phyloP scores from a whole-genome alignment of 2,888 invertebrate genomes.

The Dynastes grantii region DNA sequence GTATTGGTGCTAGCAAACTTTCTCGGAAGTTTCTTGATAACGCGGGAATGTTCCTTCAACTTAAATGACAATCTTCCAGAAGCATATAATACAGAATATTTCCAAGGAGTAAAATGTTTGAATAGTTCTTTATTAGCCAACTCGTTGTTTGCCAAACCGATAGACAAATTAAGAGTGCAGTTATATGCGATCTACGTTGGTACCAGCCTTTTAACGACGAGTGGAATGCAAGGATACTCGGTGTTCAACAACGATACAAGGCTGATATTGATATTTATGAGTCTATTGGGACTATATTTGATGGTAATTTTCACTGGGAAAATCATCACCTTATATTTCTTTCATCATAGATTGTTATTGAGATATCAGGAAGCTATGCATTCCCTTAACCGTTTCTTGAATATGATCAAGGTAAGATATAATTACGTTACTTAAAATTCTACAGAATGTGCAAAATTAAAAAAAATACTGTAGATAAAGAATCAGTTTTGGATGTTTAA shows the following conservation, averaged over 20 bases:
- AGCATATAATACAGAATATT: background rate
- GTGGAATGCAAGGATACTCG: slow-evolving; percentile 50
- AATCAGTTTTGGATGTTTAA: too few species aligned
- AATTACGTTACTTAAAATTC: too few species aligned
- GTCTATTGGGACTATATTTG: slow-evolving; percentile 32
- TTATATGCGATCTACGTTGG: slow-evolving; percentile 47
- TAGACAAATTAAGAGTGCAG: slow-evolving; percentile 36
- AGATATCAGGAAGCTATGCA: slow-evolving; percentile 48
- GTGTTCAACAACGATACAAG: slow-evolving; percentile 13
- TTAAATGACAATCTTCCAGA: background rate
- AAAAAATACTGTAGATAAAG: too few species aligned
- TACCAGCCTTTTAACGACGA: slow-evolving; percentile 41
- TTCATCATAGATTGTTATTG: slow-evolving; percentile 37
- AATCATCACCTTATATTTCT: slow-evolving; percentile 36
- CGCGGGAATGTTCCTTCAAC: slow-evolving; percentile 38
- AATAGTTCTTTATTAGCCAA: slow-evolving; percentile 28
- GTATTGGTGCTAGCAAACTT: slow-evolving; percentile 51
- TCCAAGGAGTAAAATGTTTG: slow-evolving; percentile 18
- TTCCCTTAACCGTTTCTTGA: slow-evolving; percentile 34
- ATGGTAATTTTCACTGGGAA: slow-evolving; percentile 42
- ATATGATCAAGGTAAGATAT: slow-evolving; percentile 28
- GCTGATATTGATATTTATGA: slow-evolving; percentile 32
- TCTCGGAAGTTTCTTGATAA: slow-evolving; percentile 48
- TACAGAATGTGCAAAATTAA: background rate
- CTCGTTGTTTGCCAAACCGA: slow-evolving; percentile 43